Percentiles rank a stretch among this genome's conserved stretches.
Evolutionary conservation across 2,888 invertebrate species (phyloP).

Genomic region (Theodoxus fluviatilis): DNA sequence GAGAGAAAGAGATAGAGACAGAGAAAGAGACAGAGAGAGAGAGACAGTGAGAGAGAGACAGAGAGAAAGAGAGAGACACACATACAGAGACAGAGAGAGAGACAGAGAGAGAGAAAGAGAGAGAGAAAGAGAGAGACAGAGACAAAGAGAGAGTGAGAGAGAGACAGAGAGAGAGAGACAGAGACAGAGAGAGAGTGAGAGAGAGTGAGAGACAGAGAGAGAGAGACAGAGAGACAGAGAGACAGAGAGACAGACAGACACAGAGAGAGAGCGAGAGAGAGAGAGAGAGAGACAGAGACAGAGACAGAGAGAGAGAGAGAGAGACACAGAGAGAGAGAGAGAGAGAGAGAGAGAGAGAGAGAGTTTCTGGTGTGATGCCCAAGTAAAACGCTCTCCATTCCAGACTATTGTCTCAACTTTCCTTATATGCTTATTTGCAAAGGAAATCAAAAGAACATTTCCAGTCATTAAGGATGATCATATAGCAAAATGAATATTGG

Average conservation of each 20-base stretch:
- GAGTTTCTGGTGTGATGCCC: too few relatives aligned
- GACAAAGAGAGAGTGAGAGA: neutral
- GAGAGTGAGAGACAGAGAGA: slow-evolving; percentile 1
- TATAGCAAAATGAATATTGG: too few relatives aligned
- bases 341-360: too few relatives aligned
- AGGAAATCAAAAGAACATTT: too few relatives aligned
- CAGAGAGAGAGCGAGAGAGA: neutral
- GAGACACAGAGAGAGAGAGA: too few relatives aligned
- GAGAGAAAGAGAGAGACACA: slow-evolving; percentile 18
- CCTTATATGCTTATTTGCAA: too few relatives aligned
- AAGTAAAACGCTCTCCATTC: too few relatives aligned
- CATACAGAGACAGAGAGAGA: neutral
- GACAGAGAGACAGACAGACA: neutral
- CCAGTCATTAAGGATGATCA: too few relatives aligned
- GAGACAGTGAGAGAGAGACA: neutral
- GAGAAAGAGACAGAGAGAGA: neutral
- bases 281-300: neutral
- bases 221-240: neutral
- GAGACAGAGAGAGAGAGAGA: too few relatives aligned
- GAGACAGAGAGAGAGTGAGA: slow-evolving; percentile 18
- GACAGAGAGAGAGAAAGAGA: neutral
- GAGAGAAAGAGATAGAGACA: slow-evolving; percentile 1
- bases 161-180: neutral
- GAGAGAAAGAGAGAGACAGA: neutral
- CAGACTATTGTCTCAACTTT: too few relatives aligned